A percentile compares a stretch with the other conserved stretches of the same genome.
Evolutionary conservation across 2,888 invertebrate genomes (phyloP).

Genomic region (Notodonta dromedarius): DNA sequence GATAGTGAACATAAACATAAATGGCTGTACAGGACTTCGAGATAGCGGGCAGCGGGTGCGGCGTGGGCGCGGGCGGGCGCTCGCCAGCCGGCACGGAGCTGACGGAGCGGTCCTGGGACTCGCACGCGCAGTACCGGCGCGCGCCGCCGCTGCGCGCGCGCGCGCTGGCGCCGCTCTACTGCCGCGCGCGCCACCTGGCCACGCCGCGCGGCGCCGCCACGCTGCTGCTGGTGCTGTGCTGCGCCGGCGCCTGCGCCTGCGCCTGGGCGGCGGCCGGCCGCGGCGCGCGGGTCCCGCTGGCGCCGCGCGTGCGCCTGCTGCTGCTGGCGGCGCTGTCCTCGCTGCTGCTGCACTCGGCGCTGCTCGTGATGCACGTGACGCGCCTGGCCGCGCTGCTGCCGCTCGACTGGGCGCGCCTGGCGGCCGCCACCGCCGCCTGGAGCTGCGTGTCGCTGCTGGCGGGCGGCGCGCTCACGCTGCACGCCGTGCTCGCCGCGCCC

Average conservation of each 20-base stretch:
- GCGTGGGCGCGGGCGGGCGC: conserved; percentile 64
- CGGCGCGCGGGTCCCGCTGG: conserved; percentile 54
- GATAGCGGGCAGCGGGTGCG: conserved; percentile 83
- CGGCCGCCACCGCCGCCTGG: conserved; percentile 19
- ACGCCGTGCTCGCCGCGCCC: conserved; percentile 50
- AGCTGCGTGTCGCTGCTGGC: conserved; percentile 43
- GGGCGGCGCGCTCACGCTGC: conserved; percentile 58
- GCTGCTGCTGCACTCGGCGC: conserved; percentile 66
- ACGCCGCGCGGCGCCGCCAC: conserved; percentile 49
- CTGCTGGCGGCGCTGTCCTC: conserved; percentile 70
- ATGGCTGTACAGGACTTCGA: conserved; percentile 73
- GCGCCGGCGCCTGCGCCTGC: conserved; percentile 48
- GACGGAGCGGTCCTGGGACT: conserved; percentile 81
- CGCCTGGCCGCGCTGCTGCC: conserved; percentile 71
- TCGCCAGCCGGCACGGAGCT: conserved; percentile 76
- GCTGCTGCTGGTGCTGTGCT: conserved; percentile 51
- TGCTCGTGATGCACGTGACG: conserved; percentile 66
- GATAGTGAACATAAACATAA: not conserved
- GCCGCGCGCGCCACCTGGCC: conserved; percentile 61
- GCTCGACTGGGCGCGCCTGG: conserved; percentile 66
- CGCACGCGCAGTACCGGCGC: conserved; percentile 79
- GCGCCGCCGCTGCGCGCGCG: conserved; percentile 68
- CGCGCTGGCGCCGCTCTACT: conserved; percentile 76
- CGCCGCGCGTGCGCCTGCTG: conserved; percentile 61
- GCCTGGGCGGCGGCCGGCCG: conserved; percentile 62